These are phyloP conservation scores for Amorpha juglandis DNA, from an alignment of 2,888 invertebrate genomes.

Conservation along the genomic window DNA sequence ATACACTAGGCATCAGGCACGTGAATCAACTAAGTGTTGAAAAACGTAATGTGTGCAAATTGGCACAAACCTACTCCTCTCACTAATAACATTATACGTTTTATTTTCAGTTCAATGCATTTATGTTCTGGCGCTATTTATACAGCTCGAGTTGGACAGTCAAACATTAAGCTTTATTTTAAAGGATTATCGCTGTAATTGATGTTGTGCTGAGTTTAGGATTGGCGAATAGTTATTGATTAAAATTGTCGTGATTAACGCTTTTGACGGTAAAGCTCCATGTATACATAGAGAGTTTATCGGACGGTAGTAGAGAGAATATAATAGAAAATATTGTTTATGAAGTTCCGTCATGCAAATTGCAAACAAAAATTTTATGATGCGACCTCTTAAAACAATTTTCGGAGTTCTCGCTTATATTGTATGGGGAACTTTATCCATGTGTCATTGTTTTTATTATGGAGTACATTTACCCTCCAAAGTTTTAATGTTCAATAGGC, in stretches of 20 bases:
- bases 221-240: neutral
- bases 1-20: neutral
- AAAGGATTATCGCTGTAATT: slow-evolving; percentile 29
- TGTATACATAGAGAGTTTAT: too few relatives aligned
- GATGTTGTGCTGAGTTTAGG: slow-evolving; percentile 27
- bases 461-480: too few relatives aligned
- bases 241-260: too few relatives aligned
- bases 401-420: too few relatives aligned
- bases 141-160: slow-evolving; percentile 31
- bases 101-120: slow-evolving; percentile 44
- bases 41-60: slow-evolving; percentile 50
- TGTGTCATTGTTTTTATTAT: too few relatives aligned
- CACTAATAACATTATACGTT: slow-evolving; percentile 33
- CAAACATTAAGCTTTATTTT: slow-evolving; percentile 21
- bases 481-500: too few relatives aligned
- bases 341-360: too few relatives aligned
- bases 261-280: neutral
- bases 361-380: too few relatives aligned
- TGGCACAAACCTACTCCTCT: slow-evolving; percentile 33
- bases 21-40: slow-evolving; percentile 26
- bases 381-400: too few relatives aligned
- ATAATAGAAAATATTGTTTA: too few relatives aligned
- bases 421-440: too few relatives aligned
- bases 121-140: slow-evolving; percentile 34
- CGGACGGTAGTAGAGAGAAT: too few relatives aligned